Conservation (phyloP, 2,113 vertebrate species). For the Candoia aspera region DNA sequence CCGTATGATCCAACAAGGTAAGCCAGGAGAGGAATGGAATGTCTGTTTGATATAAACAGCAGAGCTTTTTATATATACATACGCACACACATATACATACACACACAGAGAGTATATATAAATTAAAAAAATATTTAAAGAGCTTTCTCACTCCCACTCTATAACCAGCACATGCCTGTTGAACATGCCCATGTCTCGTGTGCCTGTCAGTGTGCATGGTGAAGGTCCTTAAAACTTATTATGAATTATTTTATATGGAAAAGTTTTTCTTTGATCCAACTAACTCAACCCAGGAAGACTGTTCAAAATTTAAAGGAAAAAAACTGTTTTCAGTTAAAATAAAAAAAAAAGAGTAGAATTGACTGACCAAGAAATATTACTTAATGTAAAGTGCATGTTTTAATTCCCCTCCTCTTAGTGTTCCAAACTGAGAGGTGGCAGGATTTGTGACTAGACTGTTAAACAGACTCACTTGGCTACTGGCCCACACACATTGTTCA, state of each 20-base stretch:
- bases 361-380: conserved; percentile 47
- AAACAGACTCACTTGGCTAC: conserved; percentile 56
- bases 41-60: not conserved
- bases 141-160: not conserved
- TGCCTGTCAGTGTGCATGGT: conserved; percentile 37
- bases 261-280: conserved; percentile 63
- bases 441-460: conserved; percentile 45
- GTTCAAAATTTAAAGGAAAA: conserved; percentile 32
- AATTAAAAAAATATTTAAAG: too few relatives aligned
- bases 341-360: conserved; percentile 39
- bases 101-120: too few relatives aligned
- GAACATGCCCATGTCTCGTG: not conserved
- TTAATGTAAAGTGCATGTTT: conserved; percentile 47
- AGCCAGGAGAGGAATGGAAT: not conserved
- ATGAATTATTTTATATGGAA: conserved; percentile 55
- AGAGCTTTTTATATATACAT: too few relatives aligned
- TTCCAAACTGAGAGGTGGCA: conserved; percentile 48
- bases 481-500: conserved; percentile 47
- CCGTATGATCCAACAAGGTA: not conserved
- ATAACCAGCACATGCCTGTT: not conserved
- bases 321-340: conserved; percentile 62
- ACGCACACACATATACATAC: too few relatives aligned
- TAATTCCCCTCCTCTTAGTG: conserved; percentile 38
- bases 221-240: conserved; percentile 53
- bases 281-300: conserved; percentile 62